Percentiles rank a stretch among this genome's conserved stretches.
These are phyloP conservation scores for Macrotus californicus DNA, from an alignment of 2,113 vertebrate species.

Conservation along the genomic window DNA sequence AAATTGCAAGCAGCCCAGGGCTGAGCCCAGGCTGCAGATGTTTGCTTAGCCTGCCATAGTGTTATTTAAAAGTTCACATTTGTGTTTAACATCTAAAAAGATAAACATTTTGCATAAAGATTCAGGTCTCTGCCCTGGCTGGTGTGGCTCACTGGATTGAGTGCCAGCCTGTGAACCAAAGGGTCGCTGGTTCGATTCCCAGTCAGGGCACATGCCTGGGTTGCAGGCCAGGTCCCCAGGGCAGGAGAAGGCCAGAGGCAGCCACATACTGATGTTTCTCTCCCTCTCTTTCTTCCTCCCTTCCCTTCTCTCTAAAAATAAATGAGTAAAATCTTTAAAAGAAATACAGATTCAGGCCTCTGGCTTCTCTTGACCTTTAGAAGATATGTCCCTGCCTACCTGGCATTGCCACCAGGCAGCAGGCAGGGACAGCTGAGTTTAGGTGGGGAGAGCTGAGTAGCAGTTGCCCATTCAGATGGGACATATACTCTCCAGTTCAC, in stretches of 20 bases:
- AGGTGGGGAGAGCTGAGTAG: background rate
- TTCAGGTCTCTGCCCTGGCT: background rate
- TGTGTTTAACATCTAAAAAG: background rate
- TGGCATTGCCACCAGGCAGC: background rate
- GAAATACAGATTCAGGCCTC: background rate
- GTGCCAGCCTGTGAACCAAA: too few relatives aligned
- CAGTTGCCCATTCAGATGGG: background rate
- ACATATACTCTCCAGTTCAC: rapidly evolving
- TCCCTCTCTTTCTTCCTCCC: too few relatives aligned
- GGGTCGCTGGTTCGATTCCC: too few relatives aligned
- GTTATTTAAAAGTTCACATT: background rate
- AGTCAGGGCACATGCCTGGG: too few relatives aligned
- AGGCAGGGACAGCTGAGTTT: background rate
- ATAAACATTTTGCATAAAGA: background rate
- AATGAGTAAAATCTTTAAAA: too few relatives aligned
- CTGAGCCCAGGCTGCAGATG: background rate
- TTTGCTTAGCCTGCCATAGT: background rate
- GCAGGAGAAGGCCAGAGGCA: too few relatives aligned
- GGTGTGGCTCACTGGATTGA: too few relatives aligned
- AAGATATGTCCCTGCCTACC: background rate
- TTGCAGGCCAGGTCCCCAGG: too few relatives aligned
- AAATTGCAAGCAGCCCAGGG: background rate
- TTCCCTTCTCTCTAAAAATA: too few relatives aligned
- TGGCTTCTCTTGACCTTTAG: background rate
- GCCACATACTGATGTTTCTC: too few relatives aligned